Conservation (phyloP, 1,140 invertebrate genomes). For the Lepidurus apus region DNA sequence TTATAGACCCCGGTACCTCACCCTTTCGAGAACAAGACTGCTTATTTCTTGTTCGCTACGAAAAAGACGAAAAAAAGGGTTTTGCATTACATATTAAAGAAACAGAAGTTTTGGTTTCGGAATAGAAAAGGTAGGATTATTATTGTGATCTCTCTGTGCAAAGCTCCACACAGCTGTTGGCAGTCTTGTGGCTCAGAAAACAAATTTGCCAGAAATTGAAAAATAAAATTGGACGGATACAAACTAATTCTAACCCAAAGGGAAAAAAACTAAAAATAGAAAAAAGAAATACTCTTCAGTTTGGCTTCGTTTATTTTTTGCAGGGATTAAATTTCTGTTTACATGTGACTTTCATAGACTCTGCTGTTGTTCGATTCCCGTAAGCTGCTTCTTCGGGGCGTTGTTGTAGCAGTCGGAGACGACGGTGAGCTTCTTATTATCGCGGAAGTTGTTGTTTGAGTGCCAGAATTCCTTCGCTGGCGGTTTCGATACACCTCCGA, state of each 20-base stretch:
- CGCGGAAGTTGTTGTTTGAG: neutral
- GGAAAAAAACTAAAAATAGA: neutral
- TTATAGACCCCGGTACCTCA: too few relatives aligned
- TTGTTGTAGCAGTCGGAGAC: neutral
- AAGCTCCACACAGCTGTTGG: neutral
- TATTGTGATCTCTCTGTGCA: neutral
- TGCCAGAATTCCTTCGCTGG: neutral
- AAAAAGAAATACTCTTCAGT: too few relatives aligned
- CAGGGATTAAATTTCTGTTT: neutral
- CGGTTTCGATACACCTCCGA: neutral
- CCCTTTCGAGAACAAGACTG: too few relatives aligned
- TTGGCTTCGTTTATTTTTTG: neutral
- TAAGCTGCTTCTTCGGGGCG: neutral
- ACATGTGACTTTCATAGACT: conserved; percentile 22
- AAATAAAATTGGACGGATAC: neutral
- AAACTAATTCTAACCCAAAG: neutral
- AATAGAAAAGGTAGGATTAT: neutral
- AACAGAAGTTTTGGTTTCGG: neutral
- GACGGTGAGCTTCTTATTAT: conserved; percentile 2
- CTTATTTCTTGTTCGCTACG: too few relatives aligned
- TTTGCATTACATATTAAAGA: neutral
- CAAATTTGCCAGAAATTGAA: conserved; percentile 1
- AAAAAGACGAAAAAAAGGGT: too few relatives aligned
- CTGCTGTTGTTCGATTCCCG: conserved; percentile 7
- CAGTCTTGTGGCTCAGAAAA: neutral